A percentile compares a stretch with the other conserved stretches of the same genome.
Evolutionary conservation across 2,888 invertebrate species (phyloP).

Genomic region (Coecobrya sp.): DNA sequence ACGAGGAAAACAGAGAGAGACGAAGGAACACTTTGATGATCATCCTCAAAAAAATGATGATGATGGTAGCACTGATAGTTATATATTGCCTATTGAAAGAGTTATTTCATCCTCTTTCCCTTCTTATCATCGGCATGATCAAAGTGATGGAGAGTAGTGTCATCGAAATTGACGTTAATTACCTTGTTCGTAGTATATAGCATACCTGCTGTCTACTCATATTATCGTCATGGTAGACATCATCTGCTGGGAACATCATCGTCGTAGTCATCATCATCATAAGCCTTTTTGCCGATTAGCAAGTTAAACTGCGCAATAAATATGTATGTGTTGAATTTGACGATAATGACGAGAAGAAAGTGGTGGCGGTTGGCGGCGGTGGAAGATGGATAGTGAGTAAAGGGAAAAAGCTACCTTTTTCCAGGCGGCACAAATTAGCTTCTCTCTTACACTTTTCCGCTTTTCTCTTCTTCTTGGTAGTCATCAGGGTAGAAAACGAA

Average conservation of each 20-base stretch:
- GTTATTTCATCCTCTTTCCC: constrained; percentile 28
- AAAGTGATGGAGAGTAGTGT: constrained; percentile 53
- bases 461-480: constrained; percentile 2
- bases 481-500: too few relatives aligned
- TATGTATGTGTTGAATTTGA: constrained; percentile 35
- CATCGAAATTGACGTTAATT: constrained; percentile 71
- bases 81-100: constrained; percentile 43
- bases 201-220: background rate
- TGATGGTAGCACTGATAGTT: constrained; percentile 22
- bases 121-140: constrained; percentile 21
- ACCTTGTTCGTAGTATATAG: constrained; percentile 35
- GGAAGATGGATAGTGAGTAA: background rate
- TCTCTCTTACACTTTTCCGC: constrained; percentile 9
- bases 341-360: background rate
- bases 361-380: background rate
- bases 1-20: background rate
- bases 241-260: constrained; percentile 6
- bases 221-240: background rate
- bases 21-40: background rate
- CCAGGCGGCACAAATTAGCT: constrained; percentile 1
- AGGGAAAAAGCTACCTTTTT: background rate
- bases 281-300: constrained; percentile 39
- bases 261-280: background rate
- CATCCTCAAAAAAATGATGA: background rate
- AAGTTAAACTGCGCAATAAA: constrained; percentile 32